These are phyloP conservation scores for Aptenodytes forsteri DNA, from an alignment of 2,113 vertebrate species.

Conservation along the genomic window DNA sequence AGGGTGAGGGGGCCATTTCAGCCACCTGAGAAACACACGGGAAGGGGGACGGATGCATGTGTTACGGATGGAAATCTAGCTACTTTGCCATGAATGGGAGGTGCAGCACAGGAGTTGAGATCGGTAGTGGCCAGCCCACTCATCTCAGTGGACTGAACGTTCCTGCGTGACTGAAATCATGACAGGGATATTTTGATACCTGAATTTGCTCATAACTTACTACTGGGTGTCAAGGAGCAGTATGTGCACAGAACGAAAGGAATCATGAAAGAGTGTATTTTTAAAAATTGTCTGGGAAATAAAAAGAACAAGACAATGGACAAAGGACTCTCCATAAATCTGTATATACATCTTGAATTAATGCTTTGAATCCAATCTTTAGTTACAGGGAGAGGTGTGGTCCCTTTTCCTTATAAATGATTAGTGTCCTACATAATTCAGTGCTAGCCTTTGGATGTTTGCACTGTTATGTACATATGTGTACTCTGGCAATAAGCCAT, in stretches of 20 bases:
- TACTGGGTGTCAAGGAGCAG: not conserved
- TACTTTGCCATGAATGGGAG: not conserved
- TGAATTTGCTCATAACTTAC: not conserved
- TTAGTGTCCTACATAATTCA: not conserved
- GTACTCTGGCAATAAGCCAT: not conserved
- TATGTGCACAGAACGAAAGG: not conserved
- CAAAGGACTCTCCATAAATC: not conserved
- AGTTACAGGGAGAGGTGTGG: not conserved
- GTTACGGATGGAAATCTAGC: not conserved
- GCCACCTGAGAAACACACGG: not conserved
- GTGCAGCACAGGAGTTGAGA: not conserved
- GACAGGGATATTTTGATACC: not conserved
- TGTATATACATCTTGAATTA: not conserved
- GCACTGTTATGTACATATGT: not conserved
- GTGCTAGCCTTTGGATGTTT: not conserved
- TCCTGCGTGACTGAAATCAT: not conserved
- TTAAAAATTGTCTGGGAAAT: not conserved
- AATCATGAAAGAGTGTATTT: not conserved
- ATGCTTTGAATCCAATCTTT: not conserved
- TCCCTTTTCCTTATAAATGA: not conserved
- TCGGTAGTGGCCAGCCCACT: not conserved
- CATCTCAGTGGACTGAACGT: fast-evolving
- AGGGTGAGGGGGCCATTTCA: not conserved
- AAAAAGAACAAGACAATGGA: not conserved
- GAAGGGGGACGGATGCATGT: too few relatives aligned